Evolutionary conservation across 1,140 invertebrate genomes (phyloP), one percentile per base, ranked within the genome.

Genomic region (Trichogramma pretiosum): DNA sequence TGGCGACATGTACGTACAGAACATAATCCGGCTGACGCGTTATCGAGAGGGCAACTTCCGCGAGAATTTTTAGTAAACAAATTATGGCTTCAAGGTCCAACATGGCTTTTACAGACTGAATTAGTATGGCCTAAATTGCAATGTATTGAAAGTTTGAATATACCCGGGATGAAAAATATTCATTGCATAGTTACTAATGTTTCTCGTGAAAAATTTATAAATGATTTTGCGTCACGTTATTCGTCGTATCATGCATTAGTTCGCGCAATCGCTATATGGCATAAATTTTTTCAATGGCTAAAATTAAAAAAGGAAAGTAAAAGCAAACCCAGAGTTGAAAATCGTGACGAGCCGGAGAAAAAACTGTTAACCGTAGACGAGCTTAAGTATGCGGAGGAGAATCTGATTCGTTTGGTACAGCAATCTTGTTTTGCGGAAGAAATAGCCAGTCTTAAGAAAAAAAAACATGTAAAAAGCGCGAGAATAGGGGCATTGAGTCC

Each of bases 1-100:
- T 70, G 60, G 62, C 9, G 50, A 19, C 54, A 63, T 42, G 49
- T 64, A 11, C 34, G 35, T 0, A 33, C 40, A 1, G 24, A 24
- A 9, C 2, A n/a, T 13, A 52, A 52, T 19, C 53, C 53, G 1
- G 53, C 49, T 1, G 53, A 55, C 33, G 45, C 36, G 28, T 26
- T 46, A 1, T 49, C 53, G 5, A 10, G 49, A 16, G 46, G 46
- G 16, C 46, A 47, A 39, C 33, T 30, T 19, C 46, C 46, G 8
- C n/a, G 13, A 3, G 36, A 47, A 30, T 47, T 47, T 21, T 18
- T 38, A 19, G 2, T n/a, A 22, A 39, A 30, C 18, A 3, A 23
- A 11, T 13, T 3, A 2, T 47, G 26, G 26, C 26, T 30, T 30
- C 26, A 30, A 9, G 26, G 26, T 30, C 13, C 26, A 9, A 13